Conservation (phyloP, 2,113 vertebrate genomes). For the Mobula hypostoma region DNA sequence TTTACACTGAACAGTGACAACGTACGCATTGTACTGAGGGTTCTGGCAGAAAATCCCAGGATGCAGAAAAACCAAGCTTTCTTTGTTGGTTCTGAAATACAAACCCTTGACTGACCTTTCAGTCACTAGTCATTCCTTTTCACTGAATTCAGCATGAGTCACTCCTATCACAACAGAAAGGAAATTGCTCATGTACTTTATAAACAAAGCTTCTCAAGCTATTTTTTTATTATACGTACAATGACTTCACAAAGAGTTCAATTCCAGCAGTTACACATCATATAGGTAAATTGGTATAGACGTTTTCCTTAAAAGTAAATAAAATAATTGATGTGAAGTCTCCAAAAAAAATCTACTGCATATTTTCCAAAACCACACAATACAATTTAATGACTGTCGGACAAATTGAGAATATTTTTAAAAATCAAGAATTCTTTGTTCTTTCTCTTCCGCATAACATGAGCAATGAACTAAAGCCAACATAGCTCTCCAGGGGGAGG, state of each 20-base stretch:
- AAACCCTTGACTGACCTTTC: slow-evolving; percentile 8
- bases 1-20: background rate
- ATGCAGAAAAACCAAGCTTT: background rate
- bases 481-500: slow-evolving; percentile 3
- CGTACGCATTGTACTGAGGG: background rate
- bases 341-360: background rate
- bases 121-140: background rate
- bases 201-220: slow-evolving; percentile 10
- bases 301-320: background rate
- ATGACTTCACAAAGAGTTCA: background rate
- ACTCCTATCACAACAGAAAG: slow-evolving; percentile 4
- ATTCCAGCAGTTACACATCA: background rate
- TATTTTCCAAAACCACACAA: slow-evolving; percentile 12
- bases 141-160: background rate
- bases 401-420: background rate
- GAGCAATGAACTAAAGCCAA: slow-evolving; percentile 12
- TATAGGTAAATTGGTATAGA: background rate
- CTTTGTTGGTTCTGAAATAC: background rate
- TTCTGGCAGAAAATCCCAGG: background rate
- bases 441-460: background rate
- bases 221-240: background rate
- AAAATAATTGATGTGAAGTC: background rate
- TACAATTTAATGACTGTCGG: background rate
- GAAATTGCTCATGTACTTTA: slow-evolving; percentile 12
- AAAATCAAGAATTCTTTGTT: background rate